phyloP scores from a whole-genome alignment of 1,140 invertebrate species.

The Bacillus rossius region DNA sequence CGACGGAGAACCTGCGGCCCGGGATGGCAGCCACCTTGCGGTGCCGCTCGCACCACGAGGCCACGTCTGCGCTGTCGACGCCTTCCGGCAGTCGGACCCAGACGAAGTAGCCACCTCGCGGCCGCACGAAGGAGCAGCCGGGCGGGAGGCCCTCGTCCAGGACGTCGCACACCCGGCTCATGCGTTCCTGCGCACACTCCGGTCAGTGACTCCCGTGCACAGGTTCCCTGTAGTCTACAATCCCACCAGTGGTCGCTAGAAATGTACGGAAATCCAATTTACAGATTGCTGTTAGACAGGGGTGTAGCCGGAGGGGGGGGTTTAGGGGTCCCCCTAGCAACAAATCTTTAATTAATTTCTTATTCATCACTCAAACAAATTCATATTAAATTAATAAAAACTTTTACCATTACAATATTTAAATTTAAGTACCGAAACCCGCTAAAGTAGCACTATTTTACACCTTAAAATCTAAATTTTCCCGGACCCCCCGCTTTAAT shows the following conservation, averaged over 20 bases:
- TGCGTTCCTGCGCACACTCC: slow-evolving; percentile 38
- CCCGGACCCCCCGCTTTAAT: too few relatives aligned
- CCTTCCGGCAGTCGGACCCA: slow-evolving; percentile 48
- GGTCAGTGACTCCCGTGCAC: background rate
- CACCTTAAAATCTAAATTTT: too few relatives aligned
- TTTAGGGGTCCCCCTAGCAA: too few relatives aligned
- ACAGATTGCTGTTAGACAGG: background rate
- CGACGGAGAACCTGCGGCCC: slow-evolving; percentile 42
- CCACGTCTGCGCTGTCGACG: slow-evolving; percentile 35
- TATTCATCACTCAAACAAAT: too few relatives aligned
- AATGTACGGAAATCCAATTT: background rate
- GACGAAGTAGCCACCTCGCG: slow-evolving; percentile 53
- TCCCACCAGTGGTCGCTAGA: background rate
- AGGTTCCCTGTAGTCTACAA: background rate
- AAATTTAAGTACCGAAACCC: too few relatives aligned
- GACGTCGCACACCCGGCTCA: slow-evolving; percentile 39
- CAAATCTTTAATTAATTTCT: too few relatives aligned
- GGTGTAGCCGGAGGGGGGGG: too few relatives aligned
- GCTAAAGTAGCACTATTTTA: too few relatives aligned
- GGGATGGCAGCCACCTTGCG: slow-evolving; percentile 45
- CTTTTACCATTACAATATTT: too few relatives aligned
- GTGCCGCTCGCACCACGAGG: slow-evolving; percentile 38
- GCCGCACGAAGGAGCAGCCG: slow-evolving; percentile 40
- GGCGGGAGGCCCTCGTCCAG: slow-evolving; percentile 42
- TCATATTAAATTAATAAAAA: too few relatives aligned